Base-by-base conservation (phyloP, 2,797 vertebrate genomes). In the Enoplosus armatus region DNA sequence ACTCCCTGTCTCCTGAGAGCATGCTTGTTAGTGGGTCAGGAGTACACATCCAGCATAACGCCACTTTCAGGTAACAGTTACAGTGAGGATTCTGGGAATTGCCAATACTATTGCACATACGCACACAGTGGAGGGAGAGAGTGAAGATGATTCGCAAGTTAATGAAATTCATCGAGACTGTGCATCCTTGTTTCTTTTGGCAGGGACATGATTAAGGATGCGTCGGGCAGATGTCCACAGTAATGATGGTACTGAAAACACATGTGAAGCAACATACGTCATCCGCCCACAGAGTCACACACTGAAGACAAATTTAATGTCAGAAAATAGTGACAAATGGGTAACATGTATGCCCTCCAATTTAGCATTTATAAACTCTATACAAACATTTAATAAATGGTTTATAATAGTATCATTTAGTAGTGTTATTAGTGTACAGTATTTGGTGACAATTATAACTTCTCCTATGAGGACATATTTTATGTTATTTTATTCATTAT, bases 171-270 rank as follows among this genome's bases (percentile, higher is more conserved):
- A 85, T n/a, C 55, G 84, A 75, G 77, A 82, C 22, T 29, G 55
- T 83, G 70, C 59, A 47, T 86, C 81, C 50, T 77, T 64, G 73
- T 84, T 76, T 84, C 37, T 54, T 66, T 82, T 87, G 81, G 80
- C 85, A 84, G 77, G 58, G 77, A 85, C 83, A 77, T 85, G 82
- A 89, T 86, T 85, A 82, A 88, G 75, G 80, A 87, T 63, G 84
- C 51, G 45, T 27, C 31, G 68, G 73, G 68, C 89, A 88, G 90
- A 89, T 90, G 90, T 88, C 87, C 76, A 60, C 77, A 27, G 67
- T 87, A 88, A 85, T 83, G 80, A 82, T 69, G n/a, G 12, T 54
- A 24, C 78, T 47, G 72, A 77, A 72, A 85, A 90, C 65, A 43
- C 65, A 64, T 29, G 58, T 64, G 65, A 88, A 50, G 80, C 73